A percentile compares a stretch with the other conserved stretches of the same genome.
Conservation (phyloP, 2,888 invertebrate genomes). For the Timandra comae region DNA sequence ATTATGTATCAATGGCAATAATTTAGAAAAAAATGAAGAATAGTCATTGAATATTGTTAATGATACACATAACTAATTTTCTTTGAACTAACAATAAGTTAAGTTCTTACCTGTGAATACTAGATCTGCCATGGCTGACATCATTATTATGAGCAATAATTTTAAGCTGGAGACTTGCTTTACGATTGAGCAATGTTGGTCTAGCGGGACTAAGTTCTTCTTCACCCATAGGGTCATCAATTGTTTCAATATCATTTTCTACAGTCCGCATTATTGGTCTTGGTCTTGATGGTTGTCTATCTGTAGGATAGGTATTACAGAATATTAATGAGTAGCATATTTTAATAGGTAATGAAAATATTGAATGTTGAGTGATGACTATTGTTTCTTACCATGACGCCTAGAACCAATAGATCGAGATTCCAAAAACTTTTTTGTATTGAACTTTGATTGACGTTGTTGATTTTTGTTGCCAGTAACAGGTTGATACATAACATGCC, state of each 20-base stretch:
- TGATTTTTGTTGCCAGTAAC: slow-evolving; percentile 22
- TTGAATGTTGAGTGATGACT: too few species aligned
- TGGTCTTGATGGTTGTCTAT: slow-evolving; percentile 27
- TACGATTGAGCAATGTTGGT: slow-evolving; percentile 37
- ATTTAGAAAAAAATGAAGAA: too few species aligned
- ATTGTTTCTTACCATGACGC: slow-evolving; percentile 39
- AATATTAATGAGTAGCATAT: not conserved
- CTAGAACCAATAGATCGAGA: slow-evolving; percentile 41
- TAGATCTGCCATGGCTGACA: slow-evolving; percentile 31
- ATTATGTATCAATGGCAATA: too few species aligned
- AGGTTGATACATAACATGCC: slow-evolving; percentile 63
- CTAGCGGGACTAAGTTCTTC: slow-evolving; percentile 30
- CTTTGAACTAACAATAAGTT: too few species aligned
- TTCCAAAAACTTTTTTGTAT: slow-evolving; percentile 39
- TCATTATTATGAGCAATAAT: slow-evolving; percentile 65
- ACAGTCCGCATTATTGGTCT: slow-evolving; percentile 65
- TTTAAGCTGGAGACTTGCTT: slow-evolving; percentile 60
- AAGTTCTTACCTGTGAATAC: slow-evolving; percentile 46
- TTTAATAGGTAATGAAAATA: not conserved
- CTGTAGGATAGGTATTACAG: too few species aligned
- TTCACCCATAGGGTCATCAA: slow-evolving; percentile 56
- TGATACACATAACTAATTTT: too few species aligned
- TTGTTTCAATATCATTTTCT: slow-evolving; percentile 63
- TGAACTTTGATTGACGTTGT: slow-evolving; percentile 26
- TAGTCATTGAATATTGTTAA: too few species aligned